Evolutionary conservation across 2,113 vertebrate genomes (phyloP).

Genomic region (Brachyhypopomus occidentalis): DNA sequence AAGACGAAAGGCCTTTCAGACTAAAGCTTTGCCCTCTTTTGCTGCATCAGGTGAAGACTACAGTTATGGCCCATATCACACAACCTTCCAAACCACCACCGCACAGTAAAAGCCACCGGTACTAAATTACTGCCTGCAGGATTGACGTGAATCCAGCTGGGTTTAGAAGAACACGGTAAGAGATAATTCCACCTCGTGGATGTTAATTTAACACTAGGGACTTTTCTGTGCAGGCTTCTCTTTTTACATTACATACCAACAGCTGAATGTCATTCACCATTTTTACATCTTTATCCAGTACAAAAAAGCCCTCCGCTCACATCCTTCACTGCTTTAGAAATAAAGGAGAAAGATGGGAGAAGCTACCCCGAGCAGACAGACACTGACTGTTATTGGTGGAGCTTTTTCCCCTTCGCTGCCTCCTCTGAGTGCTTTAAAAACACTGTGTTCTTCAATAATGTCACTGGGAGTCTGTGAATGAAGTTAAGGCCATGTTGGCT

Average conservation of each 20-base stretch:
- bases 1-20: neutral
- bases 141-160: no score
- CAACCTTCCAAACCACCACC: neutral
- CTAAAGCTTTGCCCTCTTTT: neutral
- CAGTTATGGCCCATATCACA: neutral
- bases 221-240: neutral
- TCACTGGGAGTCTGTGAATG: slow-evolving; percentile 55
- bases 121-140: no score
- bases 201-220: no score
- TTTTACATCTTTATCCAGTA: slow-evolving; percentile 16
- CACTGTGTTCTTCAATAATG: slow-evolving; percentile 51
- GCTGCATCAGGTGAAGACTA: neutral
- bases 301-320: slow-evolving; percentile 5
- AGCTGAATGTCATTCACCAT: slow-evolving; percentile 4
- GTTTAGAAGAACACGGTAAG: no score
- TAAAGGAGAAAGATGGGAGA: slow-evolving; percentile 4
- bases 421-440: slow-evolving; percentile 37
- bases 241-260: neutral
- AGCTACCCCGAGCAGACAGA: slow-evolving; percentile 29
- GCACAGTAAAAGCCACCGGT: no score
- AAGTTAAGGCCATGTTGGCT: slow-evolving; percentile 50
- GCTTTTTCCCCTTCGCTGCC: slow-evolving; percentile 2
- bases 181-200: no score
- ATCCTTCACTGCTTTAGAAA: slow-evolving; percentile 38
- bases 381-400: slow-evolving; percentile 1